These are phyloP conservation scores for Homalodisca vitripennis DNA, from an alignment of 1,140 invertebrate species.

Conservation along the genomic window DNA sequence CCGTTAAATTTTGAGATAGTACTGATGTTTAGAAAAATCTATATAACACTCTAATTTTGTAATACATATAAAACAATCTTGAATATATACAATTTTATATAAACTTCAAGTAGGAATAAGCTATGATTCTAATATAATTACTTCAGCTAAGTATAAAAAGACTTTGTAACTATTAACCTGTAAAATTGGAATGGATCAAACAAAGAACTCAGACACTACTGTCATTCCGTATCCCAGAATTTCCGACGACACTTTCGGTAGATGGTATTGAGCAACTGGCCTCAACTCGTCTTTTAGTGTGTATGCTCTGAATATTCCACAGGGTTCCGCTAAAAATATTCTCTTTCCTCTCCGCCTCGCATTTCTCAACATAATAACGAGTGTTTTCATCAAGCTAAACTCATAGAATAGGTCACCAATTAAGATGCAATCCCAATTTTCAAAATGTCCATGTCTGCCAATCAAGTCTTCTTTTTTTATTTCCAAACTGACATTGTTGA, in stretches of 20 bases:
- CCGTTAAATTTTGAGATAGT: too few relatives aligned
- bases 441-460: conserved; percentile 5
- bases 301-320: conserved; percentile 3
- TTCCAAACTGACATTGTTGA: conserved; percentile 50
- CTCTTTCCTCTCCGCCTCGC: background rate
- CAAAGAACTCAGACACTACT: background rate
- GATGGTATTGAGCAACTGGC: background rate
- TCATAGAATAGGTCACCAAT: conserved; percentile 60
- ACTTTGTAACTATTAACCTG: too few relatives aligned
- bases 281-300: background rate
- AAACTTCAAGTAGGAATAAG: too few relatives aligned
- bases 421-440: conserved; percentile 50
- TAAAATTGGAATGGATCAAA: too few relatives aligned
- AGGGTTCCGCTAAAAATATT: background rate
- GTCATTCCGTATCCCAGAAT: background rate
- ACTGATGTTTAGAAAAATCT: too few relatives aligned
- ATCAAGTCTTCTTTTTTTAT: conserved; percentile 49
- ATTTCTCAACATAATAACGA: conserved; percentile 42
- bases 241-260: background rate
- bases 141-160: too few relatives aligned
- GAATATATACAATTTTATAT: too few relatives aligned
- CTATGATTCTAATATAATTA: too few relatives aligned
- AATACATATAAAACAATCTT: too few relatives aligned
- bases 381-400: conserved; percentile 49
- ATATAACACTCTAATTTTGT: too few relatives aligned